These are phyloP conservation scores for Schlechtendalia chinensis DNA, from an alignment of 1,140 invertebrate genomes.

Conservation along the genomic window DNA sequence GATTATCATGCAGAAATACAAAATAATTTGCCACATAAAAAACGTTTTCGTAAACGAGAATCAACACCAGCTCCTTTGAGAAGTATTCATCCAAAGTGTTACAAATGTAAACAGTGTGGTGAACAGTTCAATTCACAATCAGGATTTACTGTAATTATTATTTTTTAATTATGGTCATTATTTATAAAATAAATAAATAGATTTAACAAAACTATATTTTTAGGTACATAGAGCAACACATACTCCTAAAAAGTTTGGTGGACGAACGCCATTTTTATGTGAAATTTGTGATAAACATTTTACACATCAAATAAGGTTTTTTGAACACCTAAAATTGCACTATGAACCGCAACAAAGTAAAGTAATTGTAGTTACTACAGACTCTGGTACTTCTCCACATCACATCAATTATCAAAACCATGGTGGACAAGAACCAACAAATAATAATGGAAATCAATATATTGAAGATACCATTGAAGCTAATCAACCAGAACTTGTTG, in stretches of 20 bases:
- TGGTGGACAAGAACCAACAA: slow-evolving; percentile 5
- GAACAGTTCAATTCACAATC: slow-evolving; percentile 55
- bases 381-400: slow-evolving; percentile 44
- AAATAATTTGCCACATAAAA: slow-evolving; percentile 68
- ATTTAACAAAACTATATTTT: background rate
- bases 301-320: slow-evolving; percentile 72
- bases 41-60: slow-evolving; percentile 64
- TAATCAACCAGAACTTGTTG: background rate
- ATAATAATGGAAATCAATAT: slow-evolving; percentile 34
- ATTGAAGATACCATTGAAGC: slow-evolving; percentile 25
- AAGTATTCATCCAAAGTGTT: slow-evolving; percentile 54
- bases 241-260: slow-evolving; percentile 44
- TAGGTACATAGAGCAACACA: slow-evolving; percentile 34
- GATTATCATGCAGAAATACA: slow-evolving; percentile 53
- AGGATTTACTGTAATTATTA: slow-evolving; percentile 51
- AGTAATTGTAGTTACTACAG: slow-evolving; percentile 41
- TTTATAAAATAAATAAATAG: background rate
- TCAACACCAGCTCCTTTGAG: slow-evolving; percentile 49
- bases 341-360: slow-evolving; percentile 64
- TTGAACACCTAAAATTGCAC: slow-evolving; percentile 75
- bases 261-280: slow-evolving; percentile 60
- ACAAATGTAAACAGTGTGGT: slow-evolving; percentile 57
- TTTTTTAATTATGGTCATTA: background rate
- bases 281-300: slow-evolving; percentile 67
- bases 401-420: slow-evolving; percentile 33